Conservation (phyloP, 2,888 invertebrate genomes). For the Patella ulyssiponensis region DNA sequence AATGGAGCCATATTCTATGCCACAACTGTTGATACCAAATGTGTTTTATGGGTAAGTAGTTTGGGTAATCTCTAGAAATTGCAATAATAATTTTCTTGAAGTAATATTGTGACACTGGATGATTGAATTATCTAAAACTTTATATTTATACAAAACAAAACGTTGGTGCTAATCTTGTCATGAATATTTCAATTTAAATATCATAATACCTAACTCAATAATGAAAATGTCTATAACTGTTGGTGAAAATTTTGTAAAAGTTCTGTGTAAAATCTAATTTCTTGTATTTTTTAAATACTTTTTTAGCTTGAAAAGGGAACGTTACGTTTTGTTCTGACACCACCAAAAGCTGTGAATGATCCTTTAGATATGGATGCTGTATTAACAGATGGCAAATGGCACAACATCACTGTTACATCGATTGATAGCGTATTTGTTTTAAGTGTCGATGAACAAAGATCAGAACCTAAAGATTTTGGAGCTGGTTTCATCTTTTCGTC, state of each 20-base stretch:
- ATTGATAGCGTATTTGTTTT: slow-evolving; percentile 72
- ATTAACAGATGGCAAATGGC: slow-evolving; percentile 89
- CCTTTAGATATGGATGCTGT: slow-evolving; percentile 47
- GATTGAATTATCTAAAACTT: too few species aligned
- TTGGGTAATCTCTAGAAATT: not conserved
- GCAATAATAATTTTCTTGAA: not conserved
- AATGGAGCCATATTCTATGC: slow-evolving; percentile 89
- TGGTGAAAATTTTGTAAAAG: too few species aligned
- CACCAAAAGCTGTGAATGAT: slow-evolving; percentile 26
- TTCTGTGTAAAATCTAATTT: too few species aligned
- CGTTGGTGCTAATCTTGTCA: too few species aligned
- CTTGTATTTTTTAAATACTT: not conserved
- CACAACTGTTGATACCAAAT: slow-evolving; percentile 89
- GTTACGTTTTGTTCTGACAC: slow-evolving; percentile 45
- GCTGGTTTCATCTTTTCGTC: slow-evolving; percentile 90
- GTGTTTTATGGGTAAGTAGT: slow-evolving; percentile 71
- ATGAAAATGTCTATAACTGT: too few species aligned
- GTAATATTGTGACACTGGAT: too few species aligned
- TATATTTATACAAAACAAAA: too few species aligned
- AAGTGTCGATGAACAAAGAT: slow-evolving; percentile 67
- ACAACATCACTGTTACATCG: slow-evolving; percentile 82
- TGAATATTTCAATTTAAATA: too few species aligned
- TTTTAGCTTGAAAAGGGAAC: slow-evolving; percentile 45
- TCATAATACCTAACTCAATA: too few species aligned
- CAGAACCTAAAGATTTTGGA: slow-evolving; percentile 32